Evolutionary conservation across 2,113 vertebrate genomes (phyloP), one percentile per base, ranked within the genome.

Genomic region (Lasiurus borealis): DNA sequence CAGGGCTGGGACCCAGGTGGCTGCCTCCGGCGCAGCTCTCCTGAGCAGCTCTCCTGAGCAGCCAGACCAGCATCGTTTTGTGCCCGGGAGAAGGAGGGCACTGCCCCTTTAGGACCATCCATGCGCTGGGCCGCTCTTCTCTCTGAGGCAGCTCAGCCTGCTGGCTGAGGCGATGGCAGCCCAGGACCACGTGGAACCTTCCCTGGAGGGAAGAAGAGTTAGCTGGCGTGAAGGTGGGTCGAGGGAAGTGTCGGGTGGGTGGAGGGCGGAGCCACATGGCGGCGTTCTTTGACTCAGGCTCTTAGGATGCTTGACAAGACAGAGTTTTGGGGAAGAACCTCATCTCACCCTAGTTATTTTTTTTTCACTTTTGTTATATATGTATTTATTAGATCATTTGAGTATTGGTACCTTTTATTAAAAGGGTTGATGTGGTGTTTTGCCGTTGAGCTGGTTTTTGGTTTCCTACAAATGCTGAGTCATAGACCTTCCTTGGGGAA

Each of bases 381-480:
- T 90, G 75, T 97, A 96, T 98, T 98, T 98, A 98, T 98, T 96
- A 97, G 92, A 69, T 64, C 85, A 54, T 90, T 52, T 96, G 95
- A 83, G n/a, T 94, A 82, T 96, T 96, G 93, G 84, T 94, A 85
- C 68, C 96, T 98, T 93, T 94, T 89, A 92, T 87, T 92, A 92
- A 96, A 97, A 96, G 94, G 85, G 94, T 95, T 93, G 29, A 90
- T 92, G 78, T 92, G 78, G 25, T 87, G 40, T 94, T 97, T 97
- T 95, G 77, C 80, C 66, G 15, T 93, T 13, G 6, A 86, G 86
- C 64, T 75, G 93, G 78, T 94, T 93, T 96, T 84, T 91, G 40
- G 96, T 97, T 97, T 96, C 84, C 62, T 96, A 68, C 75, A 89
- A 80, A 94, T 83, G 64, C 44, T 31, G 57, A 97, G 91, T 94